A percentile compares a stretch with the other conserved stretches of the same genome.
Conservation (phyloP, 2,888 invertebrate species). For the Amphipyra tragopoginis region DNA sequence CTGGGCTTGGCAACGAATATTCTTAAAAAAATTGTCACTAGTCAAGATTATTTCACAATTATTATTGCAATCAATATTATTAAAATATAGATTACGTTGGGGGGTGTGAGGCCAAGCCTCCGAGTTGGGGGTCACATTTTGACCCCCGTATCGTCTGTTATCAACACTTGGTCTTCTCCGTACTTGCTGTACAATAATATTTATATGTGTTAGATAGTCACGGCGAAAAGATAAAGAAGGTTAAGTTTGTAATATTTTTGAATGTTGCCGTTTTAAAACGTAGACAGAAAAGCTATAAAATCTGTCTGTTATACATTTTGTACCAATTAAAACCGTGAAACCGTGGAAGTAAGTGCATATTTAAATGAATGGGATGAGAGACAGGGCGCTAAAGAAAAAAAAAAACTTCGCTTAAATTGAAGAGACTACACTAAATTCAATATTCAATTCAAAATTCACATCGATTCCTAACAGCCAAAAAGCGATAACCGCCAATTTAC, state of each 20-base stretch:
- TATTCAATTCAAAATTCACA: too few species aligned
- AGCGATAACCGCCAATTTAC: too few species aligned
- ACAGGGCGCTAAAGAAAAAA: too few species aligned
- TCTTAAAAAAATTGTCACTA: conserved; percentile 19
- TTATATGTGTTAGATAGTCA: conserved; percentile 23
- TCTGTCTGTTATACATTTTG: not conserved
- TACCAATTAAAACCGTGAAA: not conserved
- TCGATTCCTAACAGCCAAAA: too few species aligned
- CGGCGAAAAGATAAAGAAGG: conserved; percentile 12
- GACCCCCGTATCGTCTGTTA: conserved; percentile 41
- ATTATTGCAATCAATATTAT: conserved; percentile 14
- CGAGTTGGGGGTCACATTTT: conserved; percentile 33
- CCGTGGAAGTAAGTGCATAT: not conserved
- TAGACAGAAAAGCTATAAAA: not conserved
- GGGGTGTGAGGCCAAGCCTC: conserved; percentile 60
- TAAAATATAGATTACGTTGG: conserved; percentile 37
- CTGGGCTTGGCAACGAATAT: not conserved
- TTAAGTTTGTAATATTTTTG: conserved; percentile 3
- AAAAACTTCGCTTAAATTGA: too few species aligned
- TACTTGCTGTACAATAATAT: conserved; percentile 41
- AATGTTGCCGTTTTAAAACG: not conserved
- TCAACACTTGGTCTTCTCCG: conserved; percentile 38
- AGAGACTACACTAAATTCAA: too few species aligned
- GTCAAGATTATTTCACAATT: conserved; percentile 17
- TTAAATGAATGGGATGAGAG: too few species aligned